Percentiles rank a stretch among this genome's conserved stretches.
Conservation (phyloP, 2,797 vertebrate species). For the Gambelia wislizenii region DNA sequence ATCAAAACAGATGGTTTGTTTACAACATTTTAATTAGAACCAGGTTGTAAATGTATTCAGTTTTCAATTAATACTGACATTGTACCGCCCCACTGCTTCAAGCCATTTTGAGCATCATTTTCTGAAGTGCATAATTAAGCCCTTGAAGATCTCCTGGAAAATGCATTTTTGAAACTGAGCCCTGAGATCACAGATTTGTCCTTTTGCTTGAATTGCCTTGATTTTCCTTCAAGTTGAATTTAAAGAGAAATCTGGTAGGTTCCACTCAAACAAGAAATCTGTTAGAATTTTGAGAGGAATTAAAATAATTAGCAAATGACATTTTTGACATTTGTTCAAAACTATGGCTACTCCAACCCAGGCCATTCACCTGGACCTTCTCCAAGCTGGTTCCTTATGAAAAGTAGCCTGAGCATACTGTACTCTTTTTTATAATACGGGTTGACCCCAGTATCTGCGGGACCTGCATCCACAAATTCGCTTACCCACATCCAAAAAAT, state of each 20-base stretch:
- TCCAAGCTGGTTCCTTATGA: neutral
- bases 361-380: neutral
- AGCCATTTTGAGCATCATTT: slow-evolving; percentile 18
- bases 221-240: neutral
- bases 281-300: neutral
- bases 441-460: too few species aligned
- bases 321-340: neutral
- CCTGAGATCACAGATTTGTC: neutral
- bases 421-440: neutral
- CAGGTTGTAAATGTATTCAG: slow-evolving; percentile 27
- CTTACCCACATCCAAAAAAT: too few species aligned
- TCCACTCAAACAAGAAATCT: neutral
- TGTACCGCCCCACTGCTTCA: slow-evolving; percentile 11
- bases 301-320: neutral
- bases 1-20: slow-evolving; percentile 34
- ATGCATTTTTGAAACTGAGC: neutral
- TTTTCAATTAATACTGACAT: slow-evolving; percentile 29
- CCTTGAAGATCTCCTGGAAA: slow-evolving; percentile 10
- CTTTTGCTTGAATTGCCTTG: neutral
- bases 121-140: slow-evolving; percentile 21
- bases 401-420: neutral
- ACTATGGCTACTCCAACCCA: neutral
- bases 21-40: slow-evolving; percentile 25
- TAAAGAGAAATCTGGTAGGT: neutral
- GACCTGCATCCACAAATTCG: too few species aligned